Conservation (phyloP, 2,888 invertebrate species). For the Parascotia fuliginaria region DNA sequence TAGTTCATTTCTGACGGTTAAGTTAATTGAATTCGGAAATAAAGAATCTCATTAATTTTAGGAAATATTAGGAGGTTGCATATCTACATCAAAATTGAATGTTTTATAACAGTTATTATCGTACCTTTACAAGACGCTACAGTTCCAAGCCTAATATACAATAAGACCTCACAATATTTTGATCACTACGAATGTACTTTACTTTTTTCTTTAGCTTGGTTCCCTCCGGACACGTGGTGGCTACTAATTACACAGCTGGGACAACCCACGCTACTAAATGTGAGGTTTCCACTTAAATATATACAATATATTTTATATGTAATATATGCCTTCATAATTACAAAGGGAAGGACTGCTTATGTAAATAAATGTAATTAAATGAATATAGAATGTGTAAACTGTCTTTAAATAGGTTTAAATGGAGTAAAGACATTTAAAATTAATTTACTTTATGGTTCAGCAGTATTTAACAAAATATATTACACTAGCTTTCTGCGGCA, state of each 20-base stretch:
- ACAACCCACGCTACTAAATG: slow-evolving; percentile 65
- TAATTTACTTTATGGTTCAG: too few species aligned
- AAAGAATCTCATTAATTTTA: too few species aligned
- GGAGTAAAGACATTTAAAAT: too few species aligned
- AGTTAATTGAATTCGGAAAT: too few species aligned
- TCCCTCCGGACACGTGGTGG: slow-evolving; percentile 79
- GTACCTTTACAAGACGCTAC: slow-evolving; percentile 16
- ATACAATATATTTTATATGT: slow-evolving; percentile 51
- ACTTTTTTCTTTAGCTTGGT: slow-evolving; percentile 58
- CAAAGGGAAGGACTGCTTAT: slow-evolving; percentile 37
- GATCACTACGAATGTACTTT: slow-evolving; percentile 38
- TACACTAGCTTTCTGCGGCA: too few species aligned
- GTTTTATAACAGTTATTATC: slow-evolving; percentile 16
- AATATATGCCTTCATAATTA: slow-evolving; percentile 40
- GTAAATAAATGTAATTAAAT: slow-evolving; percentile 43
- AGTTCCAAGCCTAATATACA: slow-evolving; percentile 33
- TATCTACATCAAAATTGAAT: slow-evolving; percentile 14
- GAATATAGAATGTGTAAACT: slow-evolving; percentile 5
- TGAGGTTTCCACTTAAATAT: slow-evolving; percentile 76
- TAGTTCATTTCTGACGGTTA: too few species aligned
- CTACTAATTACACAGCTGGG: slow-evolving; percentile 84
- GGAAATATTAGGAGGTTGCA: too few species aligned
- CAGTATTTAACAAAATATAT: too few species aligned
- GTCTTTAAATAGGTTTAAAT: slow-evolving; percentile 1
- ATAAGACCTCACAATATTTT: slow-evolving; percentile 45